A percentile compares a stretch with the other conserved stretches of the same genome.
Conservation (phyloP, 2,888 invertebrate genomes). For the Phengaris arion region DNA sequence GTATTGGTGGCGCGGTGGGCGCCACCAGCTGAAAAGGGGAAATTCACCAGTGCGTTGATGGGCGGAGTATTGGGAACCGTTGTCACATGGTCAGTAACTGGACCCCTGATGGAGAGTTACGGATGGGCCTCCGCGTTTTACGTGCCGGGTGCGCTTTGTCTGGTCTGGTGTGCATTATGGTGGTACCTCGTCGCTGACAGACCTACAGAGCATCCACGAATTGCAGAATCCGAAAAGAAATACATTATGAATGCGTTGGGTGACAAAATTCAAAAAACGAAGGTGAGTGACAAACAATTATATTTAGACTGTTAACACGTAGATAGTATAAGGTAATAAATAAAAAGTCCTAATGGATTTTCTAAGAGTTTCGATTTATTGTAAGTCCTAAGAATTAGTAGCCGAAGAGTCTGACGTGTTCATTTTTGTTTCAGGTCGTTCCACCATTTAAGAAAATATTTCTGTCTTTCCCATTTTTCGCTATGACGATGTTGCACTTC, state of each 20-base stretch:
- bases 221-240: constrained; percentile 80
- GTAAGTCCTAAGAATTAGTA: too few species aligned
- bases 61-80: constrained; percentile 87
- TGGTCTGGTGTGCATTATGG: constrained; percentile 80
- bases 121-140: constrained; percentile 86
- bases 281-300: constrained; percentile 59
- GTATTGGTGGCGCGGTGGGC: constrained; percentile 85
- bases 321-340: too few species aligned
- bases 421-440: constrained; percentile 72
- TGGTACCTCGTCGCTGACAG: constrained; percentile 82
- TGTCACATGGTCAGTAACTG: constrained; percentile 84
- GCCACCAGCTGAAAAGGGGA: constrained; percentile 86
- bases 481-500: constrained; percentile 83
- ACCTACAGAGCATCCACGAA: constrained; percentile 82
- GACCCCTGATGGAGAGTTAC: constrained; percentile 79
- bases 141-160: constrained; percentile 77
- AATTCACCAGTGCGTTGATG: constrained; percentile 85
- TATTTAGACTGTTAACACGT: too few species aligned
- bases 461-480: constrained; percentile 84
- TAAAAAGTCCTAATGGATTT: too few species aligned
- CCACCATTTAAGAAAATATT: constrained; percentile 83
- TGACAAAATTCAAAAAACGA: constrained; percentile 75
- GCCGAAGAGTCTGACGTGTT: too few species aligned
- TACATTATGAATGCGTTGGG: constrained; percentile 82
- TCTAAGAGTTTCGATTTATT: too few species aligned